A percentile compares a stretch with the other conserved stretches of the same genome.
phyloP scores from a whole-genome alignment of 1,140 invertebrate species.

The Thaumatotibia leucotreta region DNA sequence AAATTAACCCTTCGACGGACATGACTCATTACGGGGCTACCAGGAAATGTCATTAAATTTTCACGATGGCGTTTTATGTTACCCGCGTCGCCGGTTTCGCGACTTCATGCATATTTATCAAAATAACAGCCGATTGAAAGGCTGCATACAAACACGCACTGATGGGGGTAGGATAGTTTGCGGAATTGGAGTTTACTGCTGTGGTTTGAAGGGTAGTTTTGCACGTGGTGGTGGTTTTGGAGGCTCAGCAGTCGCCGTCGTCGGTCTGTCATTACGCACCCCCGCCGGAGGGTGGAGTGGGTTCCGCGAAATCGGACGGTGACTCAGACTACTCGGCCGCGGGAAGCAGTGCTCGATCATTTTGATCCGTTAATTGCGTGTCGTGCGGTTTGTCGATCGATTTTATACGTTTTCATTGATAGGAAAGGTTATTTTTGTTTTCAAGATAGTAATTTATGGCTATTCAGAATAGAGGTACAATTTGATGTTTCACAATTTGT shows the following conservation, averaged over 20 bases:
- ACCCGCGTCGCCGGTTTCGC: conserved; percentile 64
- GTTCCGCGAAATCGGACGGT: conserved; percentile 56
- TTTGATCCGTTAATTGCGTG: conserved; percentile 39
- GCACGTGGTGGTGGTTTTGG: conserved; percentile 46
- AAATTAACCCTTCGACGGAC: conserved; percentile 69
- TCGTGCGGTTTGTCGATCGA: conserved; percentile 28
- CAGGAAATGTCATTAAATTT: conserved; percentile 75
- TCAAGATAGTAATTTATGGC: too few species aligned
- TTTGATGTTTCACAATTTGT: too few species aligned
- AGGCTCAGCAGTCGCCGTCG: conserved; percentile 45
- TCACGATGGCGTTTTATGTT: conserved; percentile 72
- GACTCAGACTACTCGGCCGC: conserved; percentile 51
- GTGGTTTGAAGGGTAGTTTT: conserved; percentile 59
- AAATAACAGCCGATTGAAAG: conserved; percentile 75
- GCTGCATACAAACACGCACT: conserved; percentile 72
- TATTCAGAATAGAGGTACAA: too few species aligned
- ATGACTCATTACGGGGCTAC: conserved; percentile 70
- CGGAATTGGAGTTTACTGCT: conserved; percentile 59
- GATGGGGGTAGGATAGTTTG: conserved; percentile 35
- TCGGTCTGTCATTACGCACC: conserved; percentile 64
- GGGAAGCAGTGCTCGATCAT: conserved; percentile 56
- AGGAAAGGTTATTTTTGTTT: too few species aligned
- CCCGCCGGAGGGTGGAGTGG: conserved; percentile 48
- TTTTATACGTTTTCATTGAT: conserved; percentile 21
- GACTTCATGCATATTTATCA: conserved; percentile 74